A percentile compares a stretch with the other conserved stretches of the same genome.
phyloP scores from a whole-genome alignment of 2,888 invertebrate genomes.

The Scaptomyza flava region DNA sequence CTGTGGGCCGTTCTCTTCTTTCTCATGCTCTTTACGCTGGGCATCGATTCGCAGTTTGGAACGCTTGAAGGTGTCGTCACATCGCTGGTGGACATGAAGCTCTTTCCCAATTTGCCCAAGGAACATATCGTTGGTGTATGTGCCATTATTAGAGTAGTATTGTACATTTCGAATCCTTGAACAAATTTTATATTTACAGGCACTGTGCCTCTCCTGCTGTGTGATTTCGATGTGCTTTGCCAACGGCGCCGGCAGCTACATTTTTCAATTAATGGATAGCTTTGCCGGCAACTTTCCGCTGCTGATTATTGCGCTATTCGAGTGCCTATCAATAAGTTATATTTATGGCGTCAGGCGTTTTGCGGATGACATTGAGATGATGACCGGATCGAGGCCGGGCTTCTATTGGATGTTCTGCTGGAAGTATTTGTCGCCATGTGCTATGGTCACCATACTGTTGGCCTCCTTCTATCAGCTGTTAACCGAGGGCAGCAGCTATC shows the following conservation, averaged over 20 bases:
- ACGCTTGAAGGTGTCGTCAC: slow-evolving; percentile 98
- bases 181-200: slow-evolving; percentile 56
- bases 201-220: slow-evolving; percentile 92
- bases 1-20: slow-evolving; percentile 98
- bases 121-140: slow-evolving; percentile 92
- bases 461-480: slow-evolving; percentile 93
- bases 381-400: slow-evolving; percentile 95
- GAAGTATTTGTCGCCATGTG: slow-evolving; percentile 96
- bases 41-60: slow-evolving; percentile 98
- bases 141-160: not conserved
- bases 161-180: not conserved
- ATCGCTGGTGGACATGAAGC: slow-evolving; percentile 96
- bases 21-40: slow-evolving; percentile 97
- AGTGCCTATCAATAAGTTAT: slow-evolving; percentile 96
- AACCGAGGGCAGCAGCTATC: slow-evolving; percentile 92
- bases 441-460: slow-evolving; percentile 93
- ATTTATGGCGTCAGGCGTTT: slow-evolving; percentile 96
- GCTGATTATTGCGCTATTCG: slow-evolving; percentile 95
- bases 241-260: slow-evolving; percentile 96
- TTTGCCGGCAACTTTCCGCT: slow-evolving; percentile 97
- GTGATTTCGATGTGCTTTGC: slow-evolving; percentile 95
- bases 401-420: slow-evolving; percentile 97
- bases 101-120: slow-evolving; percentile 95
- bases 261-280: slow-evolving; percentile 96
- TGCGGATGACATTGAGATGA: slow-evolving; percentile 96